These are phyloP conservation scores for Drosophila gaucha DNA, from an alignment of 2,888 invertebrate species.

Conservation along the genomic window DNA sequence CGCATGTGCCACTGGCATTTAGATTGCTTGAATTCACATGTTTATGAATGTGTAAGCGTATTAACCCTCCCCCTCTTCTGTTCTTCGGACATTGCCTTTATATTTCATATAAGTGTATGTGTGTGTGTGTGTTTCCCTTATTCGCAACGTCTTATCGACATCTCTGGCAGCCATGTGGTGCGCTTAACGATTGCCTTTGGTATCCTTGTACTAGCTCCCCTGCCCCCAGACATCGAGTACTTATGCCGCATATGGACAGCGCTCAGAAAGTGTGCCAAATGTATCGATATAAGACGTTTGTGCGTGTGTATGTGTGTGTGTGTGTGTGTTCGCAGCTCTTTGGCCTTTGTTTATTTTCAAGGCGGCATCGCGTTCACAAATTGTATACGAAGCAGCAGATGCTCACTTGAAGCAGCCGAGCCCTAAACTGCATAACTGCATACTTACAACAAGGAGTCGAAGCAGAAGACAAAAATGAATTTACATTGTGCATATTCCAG, in stretches of 20 bases:
- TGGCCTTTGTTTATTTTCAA: slow-evolving; percentile 42
- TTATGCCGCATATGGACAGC: slow-evolving; percentile 38
- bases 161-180: slow-evolving; percentile 49
- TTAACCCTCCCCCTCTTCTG: slow-evolving; percentile 12
- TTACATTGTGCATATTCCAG: slow-evolving; percentile 36
- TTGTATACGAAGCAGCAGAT: slow-evolving; percentile 38
- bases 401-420: slow-evolving; percentile 44
- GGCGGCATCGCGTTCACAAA: slow-evolving; percentile 33
- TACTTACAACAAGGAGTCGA: slow-evolving; percentile 11
- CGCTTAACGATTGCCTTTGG: slow-evolving; percentile 2
- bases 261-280: slow-evolving; percentile 54
- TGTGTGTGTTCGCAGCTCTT: slow-evolving; percentile 34
- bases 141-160: slow-evolving; percentile 55
- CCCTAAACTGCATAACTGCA: slow-evolving; percentile 42
- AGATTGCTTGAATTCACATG: slow-evolving; percentile 47
- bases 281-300: slow-evolving; percentile 37
- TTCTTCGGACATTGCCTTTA: slow-evolving; percentile 46
- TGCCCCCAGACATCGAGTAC: slow-evolving; percentile 1
- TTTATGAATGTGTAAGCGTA: slow-evolving; percentile 60
- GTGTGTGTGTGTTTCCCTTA: slow-evolving; percentile 16
- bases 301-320: not conserved
- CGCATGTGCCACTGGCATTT: slow-evolving; percentile 53
- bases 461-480: slow-evolving; percentile 15
- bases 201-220: not conserved
- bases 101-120: slow-evolving; percentile 3